These are phyloP conservation scores for Trichonephila clavata DNA, from an alignment of 1,140 invertebrate genomes.

Conservation along the genomic window DNA sequence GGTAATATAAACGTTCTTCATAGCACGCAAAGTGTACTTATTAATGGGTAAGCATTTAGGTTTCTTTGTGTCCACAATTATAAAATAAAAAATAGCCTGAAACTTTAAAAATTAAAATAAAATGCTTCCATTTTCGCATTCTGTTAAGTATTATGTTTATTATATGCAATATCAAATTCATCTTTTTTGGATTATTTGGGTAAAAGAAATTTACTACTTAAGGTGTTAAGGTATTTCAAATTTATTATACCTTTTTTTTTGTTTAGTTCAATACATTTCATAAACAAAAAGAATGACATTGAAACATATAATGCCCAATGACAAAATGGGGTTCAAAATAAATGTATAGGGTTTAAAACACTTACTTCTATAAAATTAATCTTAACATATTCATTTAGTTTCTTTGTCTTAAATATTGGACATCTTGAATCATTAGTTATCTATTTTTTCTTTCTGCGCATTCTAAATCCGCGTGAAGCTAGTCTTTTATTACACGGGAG, in stretches of 20 bases:
- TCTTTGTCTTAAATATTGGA: constrained; percentile 13
- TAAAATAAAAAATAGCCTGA: no score
- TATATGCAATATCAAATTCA: no score
- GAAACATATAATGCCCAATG: neutral
- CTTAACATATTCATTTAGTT: constrained; percentile 9
- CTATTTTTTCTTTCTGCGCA: neutral
- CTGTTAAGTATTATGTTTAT: no score
- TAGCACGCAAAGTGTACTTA: no score
- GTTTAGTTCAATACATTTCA: neutral
- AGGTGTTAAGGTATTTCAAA: no score
- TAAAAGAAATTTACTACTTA: no score
- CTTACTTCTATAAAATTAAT: constrained; percentile 45
- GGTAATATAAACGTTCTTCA: no score
- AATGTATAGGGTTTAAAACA: constrained; percentile 6
- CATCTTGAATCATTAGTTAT: constrained; percentile 45
- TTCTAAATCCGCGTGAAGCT: neutral
- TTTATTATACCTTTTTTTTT: neutral
- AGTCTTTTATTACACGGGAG: constrained; percentile 38
- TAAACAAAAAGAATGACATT: neutral
- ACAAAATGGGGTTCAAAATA: neutral
- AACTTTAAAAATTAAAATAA: no score
- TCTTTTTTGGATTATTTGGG: no score
- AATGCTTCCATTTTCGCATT: no score
- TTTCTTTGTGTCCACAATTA: no score
- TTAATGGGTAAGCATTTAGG: no score